Evolutionary conservation across 2,888 invertebrate genomes (phyloP), one percentile per base, ranked within the genome.

Genomic region (Meghimatium bilineatum): DNA sequence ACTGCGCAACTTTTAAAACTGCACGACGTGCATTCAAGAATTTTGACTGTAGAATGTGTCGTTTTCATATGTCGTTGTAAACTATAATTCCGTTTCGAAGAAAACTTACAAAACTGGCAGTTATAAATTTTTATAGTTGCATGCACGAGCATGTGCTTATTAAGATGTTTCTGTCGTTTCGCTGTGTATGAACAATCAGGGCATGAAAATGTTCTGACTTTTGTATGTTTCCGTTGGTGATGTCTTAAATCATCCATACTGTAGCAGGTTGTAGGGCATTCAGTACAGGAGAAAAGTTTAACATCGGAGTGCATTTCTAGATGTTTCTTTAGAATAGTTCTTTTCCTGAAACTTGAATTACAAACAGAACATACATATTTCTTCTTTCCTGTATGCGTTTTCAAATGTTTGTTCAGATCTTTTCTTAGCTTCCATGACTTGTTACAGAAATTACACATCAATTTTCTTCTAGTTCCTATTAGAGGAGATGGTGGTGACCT

Each of bases 101-200:
- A 82, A 32, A 82, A 82, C 36, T 76, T 82, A 38, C 82, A 82
- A 26, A 69, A 69, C 69, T 76, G 69, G 26, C 82, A 82, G 34
- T 76, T 69, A 29, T 76, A 77, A 23, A 56, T 44, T 69, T 82
- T 82, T 34, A 52, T 10, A 1, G 69, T 69, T 34, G 82, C 29
- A 38, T 82, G 82, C 20, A 77, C 69, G 17, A 67, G 69, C 71
- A 69, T 82, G 52, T 82, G 82, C 32, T 82, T 82, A 3, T 23
- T 36, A 20, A 82, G 77, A 56, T 67, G 56, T 56, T 69, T 69
- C 56, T 82, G 60, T 1, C 38, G 56, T 77, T 76, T 82, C 20
- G 82, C 60, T 32, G 76, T 38, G 60, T 69, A 82, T 29, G 82
- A 69, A 34, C 82, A 82, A 29, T 82, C 69, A 20, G 76, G 14